phyloP scores from a whole-genome alignment of 2,888 invertebrate genomes.

The Pristionchus japonicus region DNA sequence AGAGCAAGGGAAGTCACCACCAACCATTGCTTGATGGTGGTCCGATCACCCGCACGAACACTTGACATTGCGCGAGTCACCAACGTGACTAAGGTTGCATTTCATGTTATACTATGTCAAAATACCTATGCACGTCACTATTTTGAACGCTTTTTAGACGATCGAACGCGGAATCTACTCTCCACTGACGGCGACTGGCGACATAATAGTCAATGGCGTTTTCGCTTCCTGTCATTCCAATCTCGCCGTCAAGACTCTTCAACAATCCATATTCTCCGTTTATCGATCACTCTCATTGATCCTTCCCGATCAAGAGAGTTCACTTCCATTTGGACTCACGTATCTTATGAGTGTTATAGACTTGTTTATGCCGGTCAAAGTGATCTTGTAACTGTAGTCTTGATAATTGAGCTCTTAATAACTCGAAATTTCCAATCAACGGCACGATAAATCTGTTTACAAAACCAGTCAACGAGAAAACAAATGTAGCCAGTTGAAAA shows the following conservation, averaged over 20 bases:
- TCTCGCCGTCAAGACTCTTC: slow-evolving; percentile 64
- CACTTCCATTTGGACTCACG: slow-evolving; percentile 67
- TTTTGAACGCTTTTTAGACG: not conserved
- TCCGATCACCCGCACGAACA: not conserved
- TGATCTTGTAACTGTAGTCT: too few relatives aligned
- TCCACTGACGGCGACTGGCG: slow-evolving; percentile 69
- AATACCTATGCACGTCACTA: not conserved
- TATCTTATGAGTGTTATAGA: slow-evolving; percentile 65
- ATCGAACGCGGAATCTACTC: slow-evolving; percentile 67
- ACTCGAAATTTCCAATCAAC: too few relatives aligned
- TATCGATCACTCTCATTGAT: slow-evolving; percentile 47
- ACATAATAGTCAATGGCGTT: slow-evolving; percentile 70
- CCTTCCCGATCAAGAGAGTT: slow-evolving; percentile 42
- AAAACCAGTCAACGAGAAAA: too few relatives aligned
- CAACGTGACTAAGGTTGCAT: not conserved
- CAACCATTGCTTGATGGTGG: not conserved
- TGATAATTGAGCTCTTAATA: too few relatives aligned
- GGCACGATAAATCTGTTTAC: too few relatives aligned
- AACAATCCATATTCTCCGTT: slow-evolving; percentile 71
- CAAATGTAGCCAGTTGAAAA: too few relatives aligned
- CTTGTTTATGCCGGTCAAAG: slow-evolving; percentile 65
- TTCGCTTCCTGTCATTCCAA: slow-evolving; percentile 72
- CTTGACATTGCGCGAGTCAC: not conserved
- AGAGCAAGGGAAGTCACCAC: not conserved
- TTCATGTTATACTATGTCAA: not conserved